Percentiles rank a stretch among this genome's conserved stretches.
Conservation (phyloP, 2,113 vertebrate species). For the Paedocypris sp. region DNA sequence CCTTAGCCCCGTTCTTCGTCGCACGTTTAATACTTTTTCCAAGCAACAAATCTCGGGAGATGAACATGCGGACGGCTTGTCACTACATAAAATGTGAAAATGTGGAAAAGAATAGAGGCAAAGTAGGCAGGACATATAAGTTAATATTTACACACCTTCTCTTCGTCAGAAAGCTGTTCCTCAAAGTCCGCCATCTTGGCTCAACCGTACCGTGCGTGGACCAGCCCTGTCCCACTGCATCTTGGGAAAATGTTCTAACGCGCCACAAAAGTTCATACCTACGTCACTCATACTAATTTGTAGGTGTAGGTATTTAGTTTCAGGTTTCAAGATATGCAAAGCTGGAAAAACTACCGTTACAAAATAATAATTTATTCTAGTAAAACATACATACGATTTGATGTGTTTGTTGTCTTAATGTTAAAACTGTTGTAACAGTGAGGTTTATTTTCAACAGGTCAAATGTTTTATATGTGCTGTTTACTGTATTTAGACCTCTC, state of each 20-base stretch:
- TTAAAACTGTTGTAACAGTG: too few relatives aligned
- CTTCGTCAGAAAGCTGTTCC: slow-evolving; percentile 76
- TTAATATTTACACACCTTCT: slow-evolving; percentile 70
- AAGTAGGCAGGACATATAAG: slow-evolving; percentile 10
- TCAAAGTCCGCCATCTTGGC: slow-evolving; percentile 85
- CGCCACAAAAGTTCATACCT: not conserved
- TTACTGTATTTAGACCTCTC: too few relatives aligned
- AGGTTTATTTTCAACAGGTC: too few relatives aligned
- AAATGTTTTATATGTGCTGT: too few relatives aligned
- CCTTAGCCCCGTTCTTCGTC: slow-evolving; percentile 2
- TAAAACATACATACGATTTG: too few relatives aligned
- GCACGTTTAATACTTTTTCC: not conserved
- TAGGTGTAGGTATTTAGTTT: not conserved
- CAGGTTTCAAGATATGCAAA: too few relatives aligned
- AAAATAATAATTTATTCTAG: too few relatives aligned
- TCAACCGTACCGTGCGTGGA: too few relatives aligned
- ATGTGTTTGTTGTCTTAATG: too few relatives aligned
- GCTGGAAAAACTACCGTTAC: too few relatives aligned
- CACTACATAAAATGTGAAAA: not conserved
- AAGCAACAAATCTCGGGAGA: not conserved
- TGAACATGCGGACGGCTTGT: not conserved
- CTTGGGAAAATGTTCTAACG: slow-evolving; percentile 22
- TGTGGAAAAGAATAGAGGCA: not conserved
- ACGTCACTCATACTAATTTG: not conserved
- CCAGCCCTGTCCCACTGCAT: slow-evolving; percentile 43